These are phyloP conservation scores for Tenodera sinensis DNA, from an alignment of 2,888 invertebrate genomes.

Conservation along the genomic window DNA sequence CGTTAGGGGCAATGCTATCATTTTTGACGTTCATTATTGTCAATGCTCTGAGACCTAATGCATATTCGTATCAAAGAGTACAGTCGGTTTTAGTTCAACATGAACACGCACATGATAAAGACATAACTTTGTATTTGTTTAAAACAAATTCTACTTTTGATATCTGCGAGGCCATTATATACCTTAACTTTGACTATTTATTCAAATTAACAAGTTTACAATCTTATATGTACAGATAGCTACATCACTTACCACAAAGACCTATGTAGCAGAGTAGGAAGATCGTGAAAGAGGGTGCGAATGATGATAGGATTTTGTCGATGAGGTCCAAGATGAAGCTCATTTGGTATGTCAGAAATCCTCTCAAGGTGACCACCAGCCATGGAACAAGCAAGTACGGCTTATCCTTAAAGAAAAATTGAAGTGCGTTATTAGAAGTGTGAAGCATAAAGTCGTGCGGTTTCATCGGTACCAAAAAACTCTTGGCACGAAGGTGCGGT, in stretches of 20 bases:
- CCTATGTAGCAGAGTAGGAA: background rate
- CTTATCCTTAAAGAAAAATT: background rate
- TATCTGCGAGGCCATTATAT: no score
- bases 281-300: background rate
- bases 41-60: no score
- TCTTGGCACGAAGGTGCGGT: background rate
- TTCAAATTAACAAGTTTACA: no score
- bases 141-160: no score
- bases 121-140: no score
- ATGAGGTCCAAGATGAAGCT: background rate
- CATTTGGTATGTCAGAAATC: background rate
- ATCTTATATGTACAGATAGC: no score
- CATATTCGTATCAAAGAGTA: no score
- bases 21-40: no score
- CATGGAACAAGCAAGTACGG: background rate
- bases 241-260: background rate
- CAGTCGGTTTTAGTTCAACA: no score
- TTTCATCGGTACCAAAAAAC: background rate
- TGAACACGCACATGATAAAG: no score
- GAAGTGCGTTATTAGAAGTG: background rate
- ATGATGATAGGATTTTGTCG: background rate
- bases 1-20: no score
- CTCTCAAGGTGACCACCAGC: background rate
- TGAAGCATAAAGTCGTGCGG: background rate
- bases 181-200: no score